Conservation (phyloP, 2,888 invertebrate genomes). For the Notodonta dromedarius region DNA sequence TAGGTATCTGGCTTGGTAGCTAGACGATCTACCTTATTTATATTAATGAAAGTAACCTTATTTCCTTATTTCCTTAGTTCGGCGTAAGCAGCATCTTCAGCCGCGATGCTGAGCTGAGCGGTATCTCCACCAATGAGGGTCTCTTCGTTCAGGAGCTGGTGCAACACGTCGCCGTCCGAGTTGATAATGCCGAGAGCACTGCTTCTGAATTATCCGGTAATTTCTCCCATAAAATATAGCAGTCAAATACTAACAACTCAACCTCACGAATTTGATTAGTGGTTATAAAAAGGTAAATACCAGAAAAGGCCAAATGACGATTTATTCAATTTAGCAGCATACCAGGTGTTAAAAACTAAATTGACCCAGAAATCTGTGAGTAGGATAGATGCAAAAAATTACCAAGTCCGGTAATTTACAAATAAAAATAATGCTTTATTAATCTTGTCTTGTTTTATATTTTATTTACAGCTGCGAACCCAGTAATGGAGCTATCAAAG, state of each 20-base stretch:
- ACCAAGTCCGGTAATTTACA: too few species aligned
- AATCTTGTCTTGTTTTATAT: neutral
- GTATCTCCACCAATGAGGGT: slow-evolving; percentile 84
- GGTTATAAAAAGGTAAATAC: too few species aligned
- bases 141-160: slow-evolving; percentile 87
- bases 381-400: too few species aligned
- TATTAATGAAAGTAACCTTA: neutral
- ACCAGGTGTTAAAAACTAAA: too few species aligned
- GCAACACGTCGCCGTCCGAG: slow-evolving; percentile 86
- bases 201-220: slow-evolving; percentile 78
- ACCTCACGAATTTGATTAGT: too few species aligned
- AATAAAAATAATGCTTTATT: too few species aligned
- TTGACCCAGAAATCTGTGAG: too few species aligned
- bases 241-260: too few species aligned
- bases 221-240: neutral
- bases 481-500: slow-evolving; percentile 57
- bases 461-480: slow-evolving; percentile 45
- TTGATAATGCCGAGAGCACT: slow-evolving; percentile 82
- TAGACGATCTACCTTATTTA: neutral
- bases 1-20: too few species aligned
- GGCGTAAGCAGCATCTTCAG: slow-evolving; percentile 85
- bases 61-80: too few species aligned
- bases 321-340: too few species aligned
- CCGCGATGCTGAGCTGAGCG: slow-evolving; percentile 84
- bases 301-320: too few species aligned